Conservation (phyloP, 2,113 vertebrate genomes). For the Odocoileus hemionus region DNA sequence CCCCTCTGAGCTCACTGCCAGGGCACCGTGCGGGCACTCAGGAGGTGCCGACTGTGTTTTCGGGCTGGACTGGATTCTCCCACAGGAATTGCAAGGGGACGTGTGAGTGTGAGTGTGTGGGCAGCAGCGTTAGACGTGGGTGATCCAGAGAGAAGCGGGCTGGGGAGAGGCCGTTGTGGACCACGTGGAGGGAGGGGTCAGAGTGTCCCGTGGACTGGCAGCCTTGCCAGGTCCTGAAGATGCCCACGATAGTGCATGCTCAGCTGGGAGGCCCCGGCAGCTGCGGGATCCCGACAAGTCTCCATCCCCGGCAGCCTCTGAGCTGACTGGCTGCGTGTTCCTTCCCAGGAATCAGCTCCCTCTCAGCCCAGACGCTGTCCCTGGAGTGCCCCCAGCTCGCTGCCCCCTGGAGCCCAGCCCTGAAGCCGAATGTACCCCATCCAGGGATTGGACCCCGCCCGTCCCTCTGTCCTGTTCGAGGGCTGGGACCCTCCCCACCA, state of each 20-base stretch:
- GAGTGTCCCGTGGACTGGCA: background rate
- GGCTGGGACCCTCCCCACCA: background rate
- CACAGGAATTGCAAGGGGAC: background rate
- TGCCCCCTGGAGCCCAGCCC: rapidly evolving
- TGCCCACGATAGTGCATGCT: rapidly evolving
- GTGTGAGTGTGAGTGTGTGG: rapidly evolving
- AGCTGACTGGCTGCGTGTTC: rapidly evolving
- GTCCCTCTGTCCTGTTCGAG: rapidly evolving
- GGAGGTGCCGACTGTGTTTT: rapidly evolving
- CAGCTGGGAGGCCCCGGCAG: rapidly evolving
- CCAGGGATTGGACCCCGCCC: background rate
- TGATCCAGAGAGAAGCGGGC: background rate
- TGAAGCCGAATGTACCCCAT: background rate
- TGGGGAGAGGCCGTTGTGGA: background rate
- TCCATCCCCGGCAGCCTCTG: background rate
- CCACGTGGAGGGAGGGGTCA: too few species aligned
- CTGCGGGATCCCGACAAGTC: rapidly evolving
- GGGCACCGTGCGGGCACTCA: background rate
- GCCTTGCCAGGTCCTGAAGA: background rate
- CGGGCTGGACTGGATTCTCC: background rate
- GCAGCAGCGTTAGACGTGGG: background rate
- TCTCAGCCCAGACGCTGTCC: rapidly evolving
- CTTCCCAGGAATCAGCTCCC: rapidly evolving
- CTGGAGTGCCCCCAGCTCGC: background rate
- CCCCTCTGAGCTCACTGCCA: background rate